Base-by-base conservation (phyloP, 2,113 vertebrate species). In the Oryzias javanicus region DNA sequence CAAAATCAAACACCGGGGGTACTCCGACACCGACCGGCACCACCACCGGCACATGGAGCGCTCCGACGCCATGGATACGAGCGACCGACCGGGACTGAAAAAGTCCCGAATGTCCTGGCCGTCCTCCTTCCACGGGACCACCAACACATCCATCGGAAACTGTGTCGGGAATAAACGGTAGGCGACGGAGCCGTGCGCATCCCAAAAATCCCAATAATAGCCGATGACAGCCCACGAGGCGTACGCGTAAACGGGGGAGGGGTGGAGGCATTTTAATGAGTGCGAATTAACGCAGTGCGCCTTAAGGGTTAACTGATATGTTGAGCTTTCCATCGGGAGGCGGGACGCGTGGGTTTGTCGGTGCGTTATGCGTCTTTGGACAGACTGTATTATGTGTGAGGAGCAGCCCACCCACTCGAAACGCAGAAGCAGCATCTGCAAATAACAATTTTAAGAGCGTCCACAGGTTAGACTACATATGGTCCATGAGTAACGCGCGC, bases 101-200 rank as follows among this genome's bases (percentile, higher is more conserved):
- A 95, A 94, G 61, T 93, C 94, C 58, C 95, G 95, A 57, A 95
- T 97, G 96, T 98, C 96, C 55, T 98, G 96, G 95, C 96, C 96
- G 16, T 97, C 94, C 49, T 97, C 96, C 42, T 94, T 97, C 75
- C 96, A 96, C 20, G 94, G 95, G 73, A 93, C 93, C 59, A 91
- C 90, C 47, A 91, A 93, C 87, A 89, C 92, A 14, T 91, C 91
- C 80, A 88, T 93, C 64, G 90, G 90, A 46, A 89, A 92, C 67
- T 82, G 91, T 83, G 69, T 87, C 66, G 85, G 89, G 81, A 90
- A 89, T 78, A 92, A 79, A 89, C 92, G 92, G 94, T 94, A 93
- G 76, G 86, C 29, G 55, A 62, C 52, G 46, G 55, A 52, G 41
- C 22, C 22, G 65, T 29, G 48, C 78, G 48, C 60, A 66, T 67